Base-by-base conservation (phyloP, 1,140 invertebrate species). In the Brachionus paranguensis region DNA sequence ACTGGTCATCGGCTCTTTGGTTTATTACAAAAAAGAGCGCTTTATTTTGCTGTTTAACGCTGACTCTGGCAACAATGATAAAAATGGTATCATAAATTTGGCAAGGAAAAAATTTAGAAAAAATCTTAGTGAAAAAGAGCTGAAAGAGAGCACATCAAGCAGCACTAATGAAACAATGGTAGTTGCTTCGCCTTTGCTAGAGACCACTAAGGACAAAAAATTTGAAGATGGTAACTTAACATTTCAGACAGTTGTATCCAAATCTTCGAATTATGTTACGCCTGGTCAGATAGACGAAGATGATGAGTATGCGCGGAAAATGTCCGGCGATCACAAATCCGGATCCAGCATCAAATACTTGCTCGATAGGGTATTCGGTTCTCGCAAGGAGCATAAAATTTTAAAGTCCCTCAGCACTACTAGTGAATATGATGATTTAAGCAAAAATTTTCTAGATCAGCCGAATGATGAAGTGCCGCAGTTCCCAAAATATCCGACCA, bases 341-440 rank as follows among this genome's bases (percentile, higher is more conserved):
- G 24, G 20, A 20, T 60, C 53, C 8, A 60, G 53, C 53, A 60
- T 60, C 53, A 60, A 60, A 60, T 20, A 24, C 20, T 27, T 60
- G 53, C 53, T 60, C 2, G 53, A 60, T 11, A 60, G 8, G 20
- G 20, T 60, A 20, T 60, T 70, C 3, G 37, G 65, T n/a, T 29
- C 20, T 7, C 29, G 65, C 24, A 37, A 70, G 33, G 27, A 43
- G 20, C 43, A n/a, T 41, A 74, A 74, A 74, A 43, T 43, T 43
- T 74, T 43, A 45, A 43, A 74, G 17, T 74, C 33, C 12, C 7
- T 27, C 3, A 64, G 50, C 27, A 10, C 43, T 50, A 50, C 43
- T 50, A 47, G 72, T 50, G 43, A 76, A 24, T 76, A 76, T 76
- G 72, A 76, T 24, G 78, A 68, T 64, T 47, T 64, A 11, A 81